Evolutionary conservation across 2,113 vertebrate species (phyloP).

Genomic region (Capreolus pygargus): DNA sequence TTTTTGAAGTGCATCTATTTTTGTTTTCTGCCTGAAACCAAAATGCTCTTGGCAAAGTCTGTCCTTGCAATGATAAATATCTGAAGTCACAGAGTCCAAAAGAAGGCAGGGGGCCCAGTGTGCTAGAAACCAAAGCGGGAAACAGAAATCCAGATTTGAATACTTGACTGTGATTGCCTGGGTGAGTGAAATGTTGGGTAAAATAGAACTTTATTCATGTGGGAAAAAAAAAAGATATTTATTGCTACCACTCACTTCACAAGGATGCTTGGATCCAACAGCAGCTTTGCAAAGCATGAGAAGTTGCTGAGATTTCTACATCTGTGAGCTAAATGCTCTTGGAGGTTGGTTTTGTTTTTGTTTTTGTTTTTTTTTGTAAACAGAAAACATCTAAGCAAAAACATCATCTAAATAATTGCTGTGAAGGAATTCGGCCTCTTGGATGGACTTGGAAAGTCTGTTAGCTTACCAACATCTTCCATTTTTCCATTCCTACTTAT

Average conservation of each 20-base stretch:
- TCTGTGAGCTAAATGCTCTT: neutral
- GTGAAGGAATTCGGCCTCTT: neutral
- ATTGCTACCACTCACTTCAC: neutral
- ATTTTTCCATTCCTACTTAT: neutral
- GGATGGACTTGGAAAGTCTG: neutral
- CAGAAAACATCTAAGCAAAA: neutral
- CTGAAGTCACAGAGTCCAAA: neutral
- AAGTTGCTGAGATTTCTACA: neutral
- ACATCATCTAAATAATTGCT: neutral
- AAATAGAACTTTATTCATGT: neutral
- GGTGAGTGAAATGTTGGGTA: neutral
- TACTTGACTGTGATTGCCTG: neutral
- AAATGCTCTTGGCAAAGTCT: constrained; percentile 44
- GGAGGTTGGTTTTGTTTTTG: neutral
- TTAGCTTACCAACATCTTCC: neutral
- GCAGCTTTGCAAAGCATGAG: neutral
- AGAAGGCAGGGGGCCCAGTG: neutral
- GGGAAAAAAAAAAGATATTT: neutral
- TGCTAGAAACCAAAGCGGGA: neutral
- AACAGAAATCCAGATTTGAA: neutral
- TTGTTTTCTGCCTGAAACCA: constrained; percentile 49
- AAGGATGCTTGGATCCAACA: neutral
- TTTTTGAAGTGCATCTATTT: constrained; percentile 49
- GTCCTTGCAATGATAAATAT: neutral
- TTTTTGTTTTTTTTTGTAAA: neutral